Evolutionary conservation across 2,113 vertebrate species (phyloP).

Genomic region (Embiotoca jacksoni): DNA sequence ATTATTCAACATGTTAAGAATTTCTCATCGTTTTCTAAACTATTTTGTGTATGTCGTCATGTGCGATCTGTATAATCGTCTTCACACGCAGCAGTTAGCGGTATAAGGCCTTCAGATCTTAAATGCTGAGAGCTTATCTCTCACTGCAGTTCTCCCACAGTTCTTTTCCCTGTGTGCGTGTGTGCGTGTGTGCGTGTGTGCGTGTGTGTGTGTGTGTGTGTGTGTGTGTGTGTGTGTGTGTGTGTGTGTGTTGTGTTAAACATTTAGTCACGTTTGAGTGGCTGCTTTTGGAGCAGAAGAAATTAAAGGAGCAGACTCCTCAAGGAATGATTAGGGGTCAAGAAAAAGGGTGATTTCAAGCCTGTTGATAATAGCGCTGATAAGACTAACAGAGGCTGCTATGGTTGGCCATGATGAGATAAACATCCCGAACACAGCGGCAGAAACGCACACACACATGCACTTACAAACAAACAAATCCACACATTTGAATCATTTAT

Average conservation of each 20-base stretch:
- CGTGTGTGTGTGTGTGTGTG: slow-evolving; percentile 17
- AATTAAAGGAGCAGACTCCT: slow-evolving; percentile 55
- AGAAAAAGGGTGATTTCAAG: slow-evolving; percentile 64
- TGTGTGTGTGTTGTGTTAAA: slow-evolving; percentile 19
- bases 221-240: slow-evolving; percentile 16
- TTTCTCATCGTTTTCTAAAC: background rate
- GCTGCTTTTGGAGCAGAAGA: slow-evolving; percentile 38
- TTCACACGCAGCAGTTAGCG: slow-evolving; percentile 3
- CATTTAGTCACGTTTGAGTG: slow-evolving; percentile 58
- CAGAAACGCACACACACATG: slow-evolving; percentile 3
- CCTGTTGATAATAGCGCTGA: slow-evolving; percentile 70
- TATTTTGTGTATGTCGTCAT: background rate
- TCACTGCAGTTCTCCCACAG: slow-evolving; percentile 57
- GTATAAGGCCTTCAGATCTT: slow-evolving; percentile 22
- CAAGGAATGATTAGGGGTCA: slow-evolving; percentile 42
- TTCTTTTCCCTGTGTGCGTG: slow-evolving; percentile 21
- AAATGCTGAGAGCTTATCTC: slow-evolving; percentile 39
- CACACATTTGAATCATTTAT: slow-evolving; percentile 66
- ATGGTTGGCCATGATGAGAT: slow-evolving; percentile 41
- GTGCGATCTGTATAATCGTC: background rate
- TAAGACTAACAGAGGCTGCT: slow-evolving; percentile 61
- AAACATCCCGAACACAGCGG: slow-evolving; percentile 24
- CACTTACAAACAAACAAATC: slow-evolving; percentile 43
- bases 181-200: slow-evolving; percentile 11
- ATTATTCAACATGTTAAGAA: background rate